Percentiles rank a stretch among this genome's conserved stretches.
Conservation (phyloP, 2,797 vertebrate genomes). For the Dallia pectoralis region DNA sequence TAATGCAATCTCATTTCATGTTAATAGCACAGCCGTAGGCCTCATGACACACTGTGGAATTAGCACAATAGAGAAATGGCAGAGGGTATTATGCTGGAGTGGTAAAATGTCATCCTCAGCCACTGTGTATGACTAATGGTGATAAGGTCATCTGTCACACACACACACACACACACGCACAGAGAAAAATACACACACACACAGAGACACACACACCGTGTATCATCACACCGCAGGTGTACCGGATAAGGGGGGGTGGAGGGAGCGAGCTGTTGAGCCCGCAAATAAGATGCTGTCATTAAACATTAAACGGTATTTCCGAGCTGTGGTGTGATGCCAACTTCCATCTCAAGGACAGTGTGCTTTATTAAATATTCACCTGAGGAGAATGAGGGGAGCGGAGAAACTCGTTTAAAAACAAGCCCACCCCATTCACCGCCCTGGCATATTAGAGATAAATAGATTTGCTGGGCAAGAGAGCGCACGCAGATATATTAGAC, state of each 20-base stretch:
- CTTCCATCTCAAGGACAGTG: conserved; percentile 60
- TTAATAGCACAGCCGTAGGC: conserved; percentile 17
- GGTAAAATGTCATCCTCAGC: conserved; percentile 61
- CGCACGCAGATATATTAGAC: conserved; percentile 78
- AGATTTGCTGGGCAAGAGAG: background rate
- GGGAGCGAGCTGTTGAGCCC: background rate
- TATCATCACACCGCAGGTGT: conserved; percentile 33
- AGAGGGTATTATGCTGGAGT: conserved; percentile 51
- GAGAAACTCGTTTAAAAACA: conserved; percentile 31
- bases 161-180: conserved; percentile 20
- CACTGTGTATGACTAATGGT: conserved; percentile 61
- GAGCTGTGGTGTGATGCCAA: conserved; percentile 52
- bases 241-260: conserved; percentile 42
- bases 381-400: conserved; percentile 43
- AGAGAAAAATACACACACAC: background rate
- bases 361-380: conserved; percentile 58
- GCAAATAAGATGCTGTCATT: conserved; percentile 57
- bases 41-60: conserved; percentile 43
- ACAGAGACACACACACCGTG: background rate
- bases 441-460: background rate
- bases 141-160: conserved; percentile 61
- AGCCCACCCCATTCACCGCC: conserved; percentile 19
- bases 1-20: conserved; percentile 34
- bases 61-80: conserved; percentile 43
- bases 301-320: conserved; percentile 61